A percentile compares a stretch with the other conserved stretches of the same genome.
phyloP scores from a whole-genome alignment of 2,888 invertebrate genomes.

The Antheraea yamamai region DNA sequence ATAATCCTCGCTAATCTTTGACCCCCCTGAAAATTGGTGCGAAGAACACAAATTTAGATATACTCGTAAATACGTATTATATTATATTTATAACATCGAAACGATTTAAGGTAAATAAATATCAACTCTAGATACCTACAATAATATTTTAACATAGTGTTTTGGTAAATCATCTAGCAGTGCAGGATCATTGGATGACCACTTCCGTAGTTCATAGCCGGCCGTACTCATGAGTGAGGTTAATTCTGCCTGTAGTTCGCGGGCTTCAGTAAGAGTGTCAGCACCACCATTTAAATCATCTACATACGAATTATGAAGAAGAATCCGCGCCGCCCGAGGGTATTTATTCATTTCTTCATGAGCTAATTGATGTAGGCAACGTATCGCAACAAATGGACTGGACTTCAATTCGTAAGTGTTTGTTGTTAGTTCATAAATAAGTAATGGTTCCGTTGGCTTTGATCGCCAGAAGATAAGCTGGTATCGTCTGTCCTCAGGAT shows the following conservation, averaged over 20 bases:
- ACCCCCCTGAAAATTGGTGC: too few species aligned
- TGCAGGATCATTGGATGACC: not conserved
- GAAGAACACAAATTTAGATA: too few species aligned
- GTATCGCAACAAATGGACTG: constrained; percentile 6
- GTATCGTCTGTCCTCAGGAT: not conserved
- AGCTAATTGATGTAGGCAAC: constrained; percentile 8
- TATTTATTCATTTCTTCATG: not conserved
- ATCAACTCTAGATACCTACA: too few species aligned
- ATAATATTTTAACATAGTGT: too few species aligned
- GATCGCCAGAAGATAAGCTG: constrained; percentile 1
- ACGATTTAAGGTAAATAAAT: too few species aligned
- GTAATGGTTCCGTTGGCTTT: not conserved
- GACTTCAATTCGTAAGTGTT: constrained; percentile 5
- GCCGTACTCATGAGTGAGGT: not conserved
- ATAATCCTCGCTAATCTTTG: too few species aligned
- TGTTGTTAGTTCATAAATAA: not conserved
- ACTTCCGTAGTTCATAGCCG: constrained; percentile 6
- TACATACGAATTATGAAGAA: not conserved
- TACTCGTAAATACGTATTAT: too few species aligned
- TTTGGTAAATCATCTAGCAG: too few species aligned
- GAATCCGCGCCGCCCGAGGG: not conserved
- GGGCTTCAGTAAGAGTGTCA: not conserved
- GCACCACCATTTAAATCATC: constrained; percentile 7
- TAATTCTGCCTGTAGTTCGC: not conserved
- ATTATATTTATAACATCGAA: too few species aligned